These are phyloP conservation scores for Anolis carolinensis DNA, from an alignment of 2,113 vertebrate genomes.

Conservation along the genomic window DNA sequence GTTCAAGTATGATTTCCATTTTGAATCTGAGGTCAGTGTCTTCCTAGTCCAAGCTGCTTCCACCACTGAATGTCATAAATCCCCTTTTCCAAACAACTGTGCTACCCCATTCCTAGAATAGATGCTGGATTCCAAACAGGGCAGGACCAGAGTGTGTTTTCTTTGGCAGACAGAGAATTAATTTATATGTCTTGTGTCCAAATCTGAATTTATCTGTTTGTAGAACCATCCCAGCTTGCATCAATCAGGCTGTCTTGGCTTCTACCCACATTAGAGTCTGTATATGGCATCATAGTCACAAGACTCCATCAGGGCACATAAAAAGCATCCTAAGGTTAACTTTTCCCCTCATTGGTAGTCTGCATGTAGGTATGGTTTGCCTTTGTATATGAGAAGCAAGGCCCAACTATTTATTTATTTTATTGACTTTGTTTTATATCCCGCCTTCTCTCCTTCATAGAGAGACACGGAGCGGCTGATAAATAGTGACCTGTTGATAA, in stretches of 20 bases:
- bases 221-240: background rate
- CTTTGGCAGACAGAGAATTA: background rate
- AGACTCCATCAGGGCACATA: background rate
- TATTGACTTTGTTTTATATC: no score
- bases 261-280: background rate
- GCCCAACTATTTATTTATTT: background rate
- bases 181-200: background rate
- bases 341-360: no score
- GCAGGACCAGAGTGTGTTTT: background rate
- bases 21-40: background rate
- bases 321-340: background rate
- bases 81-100: background rate
- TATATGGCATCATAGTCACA: no score
- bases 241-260: background rate
- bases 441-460: no score
- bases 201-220: background rate
- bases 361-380: background rate
- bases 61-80: background rate
- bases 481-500: no score
- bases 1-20: background rate
- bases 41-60: background rate
- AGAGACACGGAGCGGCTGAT: no score
- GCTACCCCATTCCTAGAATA: background rate
- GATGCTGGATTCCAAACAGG: background rate
- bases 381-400: background rate